phyloP scores from a whole-genome alignment of 2,113 vertebrate species.

The Paralichthys olivaceus region DNA sequence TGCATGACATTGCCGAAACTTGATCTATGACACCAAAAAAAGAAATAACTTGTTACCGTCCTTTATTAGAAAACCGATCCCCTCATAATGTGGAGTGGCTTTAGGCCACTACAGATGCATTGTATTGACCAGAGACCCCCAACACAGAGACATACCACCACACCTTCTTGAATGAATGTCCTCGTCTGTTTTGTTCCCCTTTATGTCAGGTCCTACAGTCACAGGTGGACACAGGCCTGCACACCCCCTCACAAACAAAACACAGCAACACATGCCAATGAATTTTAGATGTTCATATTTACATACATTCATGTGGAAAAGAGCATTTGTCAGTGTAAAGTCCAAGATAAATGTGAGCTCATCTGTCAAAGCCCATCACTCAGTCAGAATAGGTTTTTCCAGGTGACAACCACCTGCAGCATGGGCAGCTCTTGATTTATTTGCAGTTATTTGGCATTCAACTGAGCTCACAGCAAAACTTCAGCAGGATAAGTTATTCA shows the following conservation, averaged over 20 bases:
- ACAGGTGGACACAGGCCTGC: not conserved
- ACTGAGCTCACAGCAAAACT: not conserved
- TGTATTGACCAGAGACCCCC: too few relatives aligned
- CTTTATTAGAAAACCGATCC: not conserved
- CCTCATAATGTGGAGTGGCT: not conserved
- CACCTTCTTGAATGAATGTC: too few relatives aligned
- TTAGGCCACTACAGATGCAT: too few relatives aligned
- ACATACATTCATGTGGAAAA: constrained; percentile 12
- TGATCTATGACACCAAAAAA: too few relatives aligned
- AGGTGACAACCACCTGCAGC: not conserved
- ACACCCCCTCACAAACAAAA: not conserved
- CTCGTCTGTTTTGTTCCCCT: not conserved
- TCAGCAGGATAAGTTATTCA: constrained; percentile 6
- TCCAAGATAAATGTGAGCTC: constrained; percentile 14
- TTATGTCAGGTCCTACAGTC: not conserved
- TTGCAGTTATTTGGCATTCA: constrained; percentile 1
- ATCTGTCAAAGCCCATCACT: constrained; percentile 4
- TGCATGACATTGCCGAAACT: too few relatives aligned
- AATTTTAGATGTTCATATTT: constrained; percentile 30
- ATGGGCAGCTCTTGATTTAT: not conserved
- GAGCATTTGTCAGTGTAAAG: constrained; percentile 15
- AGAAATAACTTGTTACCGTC: too few relatives aligned
- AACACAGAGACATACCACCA: too few relatives aligned
- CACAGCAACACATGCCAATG: constrained; percentile 13
- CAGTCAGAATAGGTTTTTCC: not conserved